These are phyloP conservation scores for Chrysolophus pictus DNA, from an alignment of 2,797 vertebrate species.

Conservation along the genomic window DNA sequence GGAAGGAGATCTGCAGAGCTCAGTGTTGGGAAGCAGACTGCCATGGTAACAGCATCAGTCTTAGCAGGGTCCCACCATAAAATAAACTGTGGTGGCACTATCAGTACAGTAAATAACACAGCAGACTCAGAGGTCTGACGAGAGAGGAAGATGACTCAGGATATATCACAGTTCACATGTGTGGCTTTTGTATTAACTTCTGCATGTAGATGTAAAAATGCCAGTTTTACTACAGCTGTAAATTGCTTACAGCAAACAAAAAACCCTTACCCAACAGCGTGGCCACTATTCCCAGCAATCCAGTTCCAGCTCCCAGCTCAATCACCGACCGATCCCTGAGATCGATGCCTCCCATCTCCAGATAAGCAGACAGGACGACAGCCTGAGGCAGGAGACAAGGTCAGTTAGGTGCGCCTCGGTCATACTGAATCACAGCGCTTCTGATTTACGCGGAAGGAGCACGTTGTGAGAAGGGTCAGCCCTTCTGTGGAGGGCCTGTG, in stretches of 20 bases:
- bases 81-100: neutral
- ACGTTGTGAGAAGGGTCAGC: neutral
- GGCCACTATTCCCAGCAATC: constrained; percentile 94
- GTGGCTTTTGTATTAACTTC: neutral
- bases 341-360: constrained; percentile 89
- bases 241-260: neutral
- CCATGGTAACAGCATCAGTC: neutral
- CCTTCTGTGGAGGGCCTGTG: neutral
- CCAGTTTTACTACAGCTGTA: neutral
- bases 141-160: constrained; percentile 10
- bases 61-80: neutral
- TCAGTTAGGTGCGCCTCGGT: neutral
- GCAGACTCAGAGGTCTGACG: neutral
- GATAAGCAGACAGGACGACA: constrained; percentile 89
- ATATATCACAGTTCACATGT: neutral
- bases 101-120: neutral
- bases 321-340: constrained; percentile 83
- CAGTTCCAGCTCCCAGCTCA: constrained; percentile 96
- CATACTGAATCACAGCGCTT: neutral
- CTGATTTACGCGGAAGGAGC: neutral
- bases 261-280: constrained; percentile 87
- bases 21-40: neutral
- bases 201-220: neutral
- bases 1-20: neutral
- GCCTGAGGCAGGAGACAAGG: constrained; percentile 82